These are phyloP conservation scores for Sinotaia quadrata DNA, from an alignment of 2,888 invertebrate genomes.

Conservation along the genomic window DNA sequence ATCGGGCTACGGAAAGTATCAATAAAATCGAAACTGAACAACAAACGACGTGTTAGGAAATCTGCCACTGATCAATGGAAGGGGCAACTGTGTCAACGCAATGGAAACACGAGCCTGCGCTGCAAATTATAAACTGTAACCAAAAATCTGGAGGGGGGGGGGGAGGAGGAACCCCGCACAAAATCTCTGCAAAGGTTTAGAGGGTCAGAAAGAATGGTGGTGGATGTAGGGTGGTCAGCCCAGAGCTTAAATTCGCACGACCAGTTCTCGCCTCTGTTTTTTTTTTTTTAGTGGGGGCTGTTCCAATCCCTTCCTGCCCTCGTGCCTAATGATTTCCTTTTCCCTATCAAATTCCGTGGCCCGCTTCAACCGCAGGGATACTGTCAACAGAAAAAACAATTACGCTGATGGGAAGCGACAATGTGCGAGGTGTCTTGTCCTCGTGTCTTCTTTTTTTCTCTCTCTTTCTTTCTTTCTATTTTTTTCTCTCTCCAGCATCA, in stretches of 20 bases:
- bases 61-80: slow-evolving; percentile 20
- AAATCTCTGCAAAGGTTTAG: not conserved
- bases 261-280: not conserved
- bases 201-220: not conserved
- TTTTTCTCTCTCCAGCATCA: not conserved
- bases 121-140: slow-evolving; percentile 22
- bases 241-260: not conserved
- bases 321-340: slow-evolving; percentile 20
- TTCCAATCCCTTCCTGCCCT: not conserved
- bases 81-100: slow-evolving; percentile 25
- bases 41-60: slow-evolving; percentile 22
- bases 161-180: too few species aligned
- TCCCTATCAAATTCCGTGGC: slow-evolving; percentile 15
- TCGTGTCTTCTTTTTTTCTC: not conserved
- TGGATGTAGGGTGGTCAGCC: not conserved
- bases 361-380: not conserved
- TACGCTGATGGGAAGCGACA: slow-evolving; percentile 16
- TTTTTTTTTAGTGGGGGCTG: not conserved
- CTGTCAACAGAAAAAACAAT: slow-evolving; percentile 23
- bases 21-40: slow-evolving; percentile 31
- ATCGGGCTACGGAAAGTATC: not conserved
- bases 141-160: slow-evolving; percentile 14
- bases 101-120: slow-evolving; percentile 14
- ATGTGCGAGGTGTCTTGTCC: slow-evolving; percentile 6
- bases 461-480: slow-evolving; percentile 3